Conservation (phyloP, 1,140 invertebrate species). For the Anoplophora glabripennis region DNA sequence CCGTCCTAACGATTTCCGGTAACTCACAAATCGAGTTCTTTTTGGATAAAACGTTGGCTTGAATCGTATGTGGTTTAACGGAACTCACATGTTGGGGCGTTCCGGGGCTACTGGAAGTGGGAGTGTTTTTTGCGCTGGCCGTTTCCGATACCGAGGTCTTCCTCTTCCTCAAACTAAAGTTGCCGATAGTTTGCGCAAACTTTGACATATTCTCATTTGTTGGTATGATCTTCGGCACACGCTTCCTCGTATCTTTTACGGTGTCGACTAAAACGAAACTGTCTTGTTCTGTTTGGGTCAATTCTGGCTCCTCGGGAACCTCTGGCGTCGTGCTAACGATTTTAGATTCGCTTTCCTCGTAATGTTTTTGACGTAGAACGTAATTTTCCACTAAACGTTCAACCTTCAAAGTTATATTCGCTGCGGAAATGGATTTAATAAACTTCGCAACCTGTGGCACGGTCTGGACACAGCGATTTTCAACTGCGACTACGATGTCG, state of each 20-base stretch:
- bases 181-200: constrained; percentile 47
- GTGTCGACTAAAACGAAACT: constrained; percentile 40
- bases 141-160: constrained; percentile 55
- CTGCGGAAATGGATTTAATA: constrained; percentile 53
- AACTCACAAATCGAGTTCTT: constrained; percentile 43
- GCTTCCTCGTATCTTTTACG: constrained; percentile 38
- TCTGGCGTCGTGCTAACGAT: constrained; percentile 7
- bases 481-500: constrained; percentile 76
- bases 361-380: constrained; percentile 32
- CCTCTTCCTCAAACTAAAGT: constrained; percentile 55
- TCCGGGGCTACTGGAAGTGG: constrained; percentile 52
- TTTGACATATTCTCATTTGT: constrained; percentile 48
- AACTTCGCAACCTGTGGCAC: constrained; percentile 73
- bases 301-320: constrained; percentile 23
- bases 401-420: constrained; percentile 58
- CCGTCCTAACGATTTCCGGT: constrained; percentile 39
- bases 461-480: constrained; percentile 71
- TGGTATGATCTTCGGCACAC: constrained; percentile 37
- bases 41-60: constrained; percentile 39
- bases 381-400: constrained; percentile 54
- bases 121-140: constrained; percentile 54
- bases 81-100: constrained; percentile 22
- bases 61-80: constrained; percentile 7
- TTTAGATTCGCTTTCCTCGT: constrained; percentile 28
- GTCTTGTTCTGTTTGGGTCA: constrained; percentile 32